These are phyloP conservation scores for Trachelipus rathkii DNA, from an alignment of 1,140 invertebrate genomes.

Conservation along the genomic window DNA sequence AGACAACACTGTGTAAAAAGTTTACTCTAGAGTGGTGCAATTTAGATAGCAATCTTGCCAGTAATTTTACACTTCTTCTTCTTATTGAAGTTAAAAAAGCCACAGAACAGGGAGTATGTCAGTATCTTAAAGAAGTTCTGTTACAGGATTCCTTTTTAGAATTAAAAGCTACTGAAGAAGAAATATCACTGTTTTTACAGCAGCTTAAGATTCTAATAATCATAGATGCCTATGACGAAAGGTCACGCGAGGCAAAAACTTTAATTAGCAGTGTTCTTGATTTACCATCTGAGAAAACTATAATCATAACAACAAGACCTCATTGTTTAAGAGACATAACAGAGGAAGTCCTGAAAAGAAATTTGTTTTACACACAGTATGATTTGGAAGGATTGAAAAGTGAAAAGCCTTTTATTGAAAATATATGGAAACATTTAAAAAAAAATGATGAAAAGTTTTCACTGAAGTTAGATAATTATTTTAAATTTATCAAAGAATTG, in stretches of 20 bases:
- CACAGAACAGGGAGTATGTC: not conserved
- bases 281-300: not conserved
- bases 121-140: not conserved
- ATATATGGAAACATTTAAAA: not conserved
- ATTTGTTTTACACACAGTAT: not conserved
- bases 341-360: not conserved
- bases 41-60: not conserved
- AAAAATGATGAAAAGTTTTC: not conserved
- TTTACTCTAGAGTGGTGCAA: not conserved
- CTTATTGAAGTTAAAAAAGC: slow-evolving; percentile 3
- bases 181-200: not conserved
- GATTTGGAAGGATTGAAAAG: not conserved
- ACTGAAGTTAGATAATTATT: not conserved
- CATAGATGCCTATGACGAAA: not conserved
- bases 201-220: not conserved
- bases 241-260: not conserved
- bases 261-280: not conserved
- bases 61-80: not conserved
- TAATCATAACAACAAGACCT: slow-evolving; percentile 3
- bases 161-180: not conserved
- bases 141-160: not conserved
- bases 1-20: not conserved
- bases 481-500: not conserved
- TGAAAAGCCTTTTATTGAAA: not conserved
- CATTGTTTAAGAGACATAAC: not conserved